Percentiles rank a stretch among this genome's conserved stretches.
Conservation (phyloP, 2,113 vertebrate genomes). For the Lophura nycthemera region DNA sequence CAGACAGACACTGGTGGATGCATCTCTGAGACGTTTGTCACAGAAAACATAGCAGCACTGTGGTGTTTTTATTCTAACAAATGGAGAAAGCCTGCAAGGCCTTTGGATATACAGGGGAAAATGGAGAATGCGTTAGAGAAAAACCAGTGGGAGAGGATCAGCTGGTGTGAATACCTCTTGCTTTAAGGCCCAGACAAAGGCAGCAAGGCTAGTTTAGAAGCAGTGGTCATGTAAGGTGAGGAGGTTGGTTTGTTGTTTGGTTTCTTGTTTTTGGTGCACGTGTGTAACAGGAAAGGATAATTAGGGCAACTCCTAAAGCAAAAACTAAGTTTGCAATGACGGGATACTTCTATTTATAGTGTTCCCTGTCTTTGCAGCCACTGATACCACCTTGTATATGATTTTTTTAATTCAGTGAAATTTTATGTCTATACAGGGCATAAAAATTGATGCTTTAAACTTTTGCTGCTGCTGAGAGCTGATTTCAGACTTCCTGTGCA, state of each 20-base stretch:
- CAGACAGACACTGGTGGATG: background rate
- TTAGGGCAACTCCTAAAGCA: background rate
- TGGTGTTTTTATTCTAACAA: background rate
- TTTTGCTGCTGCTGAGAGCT: too few species aligned
- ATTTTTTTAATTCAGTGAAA: background rate
- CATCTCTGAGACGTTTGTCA: background rate
- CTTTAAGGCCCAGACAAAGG: background rate
- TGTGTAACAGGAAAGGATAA: background rate
- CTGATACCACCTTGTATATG: background rate
- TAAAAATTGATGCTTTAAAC: background rate
- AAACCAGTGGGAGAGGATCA: background rate
- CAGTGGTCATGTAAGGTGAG: background rate
- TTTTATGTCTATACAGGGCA: background rate
- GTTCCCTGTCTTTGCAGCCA: background rate
- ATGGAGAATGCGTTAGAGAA: background rate
- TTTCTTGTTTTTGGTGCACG: background rate
- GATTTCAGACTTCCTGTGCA: background rate
- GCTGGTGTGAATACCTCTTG: background rate
- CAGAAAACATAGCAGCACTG: background rate
- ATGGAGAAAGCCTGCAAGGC: background rate
- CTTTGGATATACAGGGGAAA: background rate
- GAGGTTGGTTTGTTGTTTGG: background rate
- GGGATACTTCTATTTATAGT: background rate
- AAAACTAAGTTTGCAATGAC: background rate
- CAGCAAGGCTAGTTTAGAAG: background rate